Base-by-base conservation (phyloP, 2,888 invertebrate genomes). In the Piscicola geometra region DNA sequence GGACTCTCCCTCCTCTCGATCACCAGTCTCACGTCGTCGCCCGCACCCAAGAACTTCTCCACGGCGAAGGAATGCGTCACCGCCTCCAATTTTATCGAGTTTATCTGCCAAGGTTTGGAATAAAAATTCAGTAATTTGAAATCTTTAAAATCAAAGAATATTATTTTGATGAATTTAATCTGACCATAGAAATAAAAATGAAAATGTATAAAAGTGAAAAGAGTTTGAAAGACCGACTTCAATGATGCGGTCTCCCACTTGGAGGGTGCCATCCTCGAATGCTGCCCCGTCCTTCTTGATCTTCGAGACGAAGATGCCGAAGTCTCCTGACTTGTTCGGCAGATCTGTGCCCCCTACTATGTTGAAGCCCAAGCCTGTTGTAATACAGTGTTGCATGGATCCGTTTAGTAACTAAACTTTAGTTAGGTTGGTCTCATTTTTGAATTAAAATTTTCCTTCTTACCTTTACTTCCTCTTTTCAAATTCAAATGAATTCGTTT, bases 311-410 rank as follows among this genome's bases (percentile, higher is more conserved):
- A 85, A 86, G 68, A 86, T 85, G 25, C 86, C 86, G 50, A 80
- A 76, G 76, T 86, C 85, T 35, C 83, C 85, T 9, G 82, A 82
- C 67, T 86, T 81, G 78, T 86, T 84, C 21, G 81, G 81, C 69
- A 78, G 79, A 79, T 86, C 86, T 47, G 81, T 81, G 32, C 86
- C 86, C 74, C 86, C 86, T 67, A 85, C 81, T 66, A 86, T 86
- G 80, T 86, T 86, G 81, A 86, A 86, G 30, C 86, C 86, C 35
- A 86, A 82, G 76, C 86, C 86, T 86, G 74, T n/a, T n/a, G n/a
- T n/a, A n/a, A n/a, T n/a, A n/a, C n/a, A n/a, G n/a, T n/a, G n/a
- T n/a, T n/a, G n/a, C n/a, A n/a, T n/a, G n/a, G n/a, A n/a, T n/a
- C n/a, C n/a, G n/a, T n/a, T n/a, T n/a, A n/a, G n/a, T n/a, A n/a